Conservation (phyloP, 2,797 vertebrate genomes). For the Enteromius radiatus region DNA sequence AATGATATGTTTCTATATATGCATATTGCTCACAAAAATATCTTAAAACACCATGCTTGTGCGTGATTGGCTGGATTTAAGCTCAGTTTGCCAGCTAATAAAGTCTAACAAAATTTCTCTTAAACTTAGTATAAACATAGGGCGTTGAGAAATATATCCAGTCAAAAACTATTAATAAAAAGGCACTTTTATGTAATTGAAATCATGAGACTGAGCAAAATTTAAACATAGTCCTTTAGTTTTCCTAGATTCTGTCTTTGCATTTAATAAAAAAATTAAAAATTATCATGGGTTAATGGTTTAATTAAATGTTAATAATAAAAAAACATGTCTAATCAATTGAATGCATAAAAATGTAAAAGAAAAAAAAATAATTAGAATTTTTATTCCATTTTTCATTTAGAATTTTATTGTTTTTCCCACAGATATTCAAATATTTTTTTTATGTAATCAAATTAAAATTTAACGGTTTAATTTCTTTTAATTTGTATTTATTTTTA, state of each 20-base stretch:
- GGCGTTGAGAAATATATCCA: neutral
- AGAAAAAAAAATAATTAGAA: too few species aligned
- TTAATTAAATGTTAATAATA: neutral
- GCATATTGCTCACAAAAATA: neutral
- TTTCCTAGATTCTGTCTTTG: neutral
- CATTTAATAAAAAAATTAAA: too few species aligned
- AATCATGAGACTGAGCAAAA: neutral
- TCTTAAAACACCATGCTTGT: neutral
- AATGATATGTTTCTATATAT: neutral
- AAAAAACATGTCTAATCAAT: neutral
- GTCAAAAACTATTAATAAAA: too few species aligned
- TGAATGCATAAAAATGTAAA: neutral
- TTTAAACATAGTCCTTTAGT: neutral
- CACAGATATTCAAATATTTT: neutral
- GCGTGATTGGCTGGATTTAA: neutral
- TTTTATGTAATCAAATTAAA: neutral
- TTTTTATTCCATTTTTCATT: too few species aligned
- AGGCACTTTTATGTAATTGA: neutral
- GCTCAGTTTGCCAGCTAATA: neutral
- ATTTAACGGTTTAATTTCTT: neutral
- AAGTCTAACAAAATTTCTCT: neutral
- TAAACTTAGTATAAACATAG: neutral
- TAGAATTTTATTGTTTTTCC: neutral
- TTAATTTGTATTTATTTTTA: too few species aligned
- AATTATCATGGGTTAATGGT: neutral